phyloP scores from a whole-genome alignment of 2,888 invertebrate species.

The Acanthococcus lagerstroemiae region DNA sequence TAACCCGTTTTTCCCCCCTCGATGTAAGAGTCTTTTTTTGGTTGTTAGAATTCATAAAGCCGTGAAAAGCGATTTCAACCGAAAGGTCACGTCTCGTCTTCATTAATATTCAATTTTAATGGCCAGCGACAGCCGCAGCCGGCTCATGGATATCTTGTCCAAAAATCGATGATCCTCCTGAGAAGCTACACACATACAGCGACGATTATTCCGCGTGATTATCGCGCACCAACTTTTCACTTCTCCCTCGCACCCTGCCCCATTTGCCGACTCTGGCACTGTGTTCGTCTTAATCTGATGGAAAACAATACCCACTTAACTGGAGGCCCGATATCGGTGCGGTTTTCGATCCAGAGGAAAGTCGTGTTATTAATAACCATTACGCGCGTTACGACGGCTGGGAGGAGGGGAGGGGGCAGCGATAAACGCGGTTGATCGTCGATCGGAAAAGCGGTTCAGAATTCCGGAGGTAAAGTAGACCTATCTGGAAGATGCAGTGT shows the following conservation, averaged over 20 bases:
- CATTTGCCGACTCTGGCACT: too few species aligned
- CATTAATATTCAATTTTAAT: neutral
- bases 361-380: constrained; percentile 11
- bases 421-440: neutral
- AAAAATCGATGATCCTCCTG: neutral
- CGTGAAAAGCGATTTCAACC: too few species aligned
- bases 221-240: neutral
- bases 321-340: neutral
- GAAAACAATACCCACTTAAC: neutral
- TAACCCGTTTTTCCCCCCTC: too few species aligned
- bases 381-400: neutral
- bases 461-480: neutral
- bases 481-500: neutral
- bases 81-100: constrained; percentile 1
- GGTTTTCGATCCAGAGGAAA: neutral
- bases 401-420: too few species aligned
- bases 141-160: neutral
- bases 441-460: constrained; percentile 7
- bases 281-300: neutral
- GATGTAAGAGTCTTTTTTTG: too few species aligned
- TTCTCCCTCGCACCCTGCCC: neutral
- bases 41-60: too few species aligned
- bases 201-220: constrained; percentile 4
- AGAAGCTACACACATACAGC: neutral
- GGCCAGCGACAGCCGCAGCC: neutral